Evolutionary conservation across 2,797 vertebrate genomes (phyloP), one percentile per base, ranked within the genome.

Genomic region (Neosilurus mollespiculum): DNA sequence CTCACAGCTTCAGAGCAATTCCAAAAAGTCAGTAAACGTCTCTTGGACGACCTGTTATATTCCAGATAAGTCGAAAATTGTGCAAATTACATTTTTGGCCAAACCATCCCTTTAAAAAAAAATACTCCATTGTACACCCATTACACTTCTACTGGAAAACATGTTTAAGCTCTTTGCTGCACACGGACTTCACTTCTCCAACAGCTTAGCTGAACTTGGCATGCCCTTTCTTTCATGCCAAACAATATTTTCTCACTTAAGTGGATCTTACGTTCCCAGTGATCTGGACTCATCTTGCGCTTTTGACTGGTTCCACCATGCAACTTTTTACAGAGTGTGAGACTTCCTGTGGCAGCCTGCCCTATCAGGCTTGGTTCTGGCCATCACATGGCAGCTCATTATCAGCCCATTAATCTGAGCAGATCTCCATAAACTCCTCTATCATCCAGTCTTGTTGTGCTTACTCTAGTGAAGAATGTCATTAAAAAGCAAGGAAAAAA

Each of bases 391-490:
- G 86, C 87, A 90, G 91, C 85, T 91, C 90, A 94, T 95, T 95
- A 95, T 93, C 94, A 95, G 93, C 91, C 86, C 92, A 89, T 95
- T 95, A 95, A 95, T 95, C 93, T 90, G 88, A 65, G 69, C 87
- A 92, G 93, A 92, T 93, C 93, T 93, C 94, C 91, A 93, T 95
- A 94, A 94, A 94, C 91, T 90, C 93, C 91, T 91, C 91, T 90
- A 91, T 91, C 91, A 88, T 91, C 92, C 92, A 86, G 85, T 87
- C 88, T 86, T 85, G 67, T 91, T 90, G 88, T 88, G 87, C 92
- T 92, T 93, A 92, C 90, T 88, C 91, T 90, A 86, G 90, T 88
- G 88, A 88, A 88, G 89, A 81, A 87, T 65, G 89, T 91, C 89
- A 91, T 93, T 92, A 90, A 86, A 85, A 83, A 84, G n/a, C 22